Evolutionary conservation across 2,113 vertebrate species (phyloP).

Genomic region (Oryctolagus cuniculus): DNA sequence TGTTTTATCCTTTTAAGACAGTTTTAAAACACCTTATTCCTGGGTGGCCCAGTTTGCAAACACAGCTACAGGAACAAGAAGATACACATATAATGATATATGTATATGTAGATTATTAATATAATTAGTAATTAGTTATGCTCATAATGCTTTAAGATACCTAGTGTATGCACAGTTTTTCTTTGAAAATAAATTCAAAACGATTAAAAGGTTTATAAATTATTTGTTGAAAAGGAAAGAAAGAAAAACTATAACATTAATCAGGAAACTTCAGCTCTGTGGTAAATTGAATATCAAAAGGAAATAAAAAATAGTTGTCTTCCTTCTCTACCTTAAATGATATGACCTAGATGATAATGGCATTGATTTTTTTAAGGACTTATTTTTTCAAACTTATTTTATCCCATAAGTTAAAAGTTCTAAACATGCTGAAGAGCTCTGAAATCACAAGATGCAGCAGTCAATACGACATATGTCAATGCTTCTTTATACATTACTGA

Average conservation of each 20-base stretch:
- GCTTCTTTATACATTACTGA: background rate
- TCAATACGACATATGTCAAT: background rate
- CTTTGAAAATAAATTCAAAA: slow-evolving; percentile 48
- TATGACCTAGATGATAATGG: slow-evolving; percentile 10
- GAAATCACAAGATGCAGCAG: slow-evolving; percentile 1
- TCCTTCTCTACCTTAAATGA: background rate
- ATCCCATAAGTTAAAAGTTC: background rate
- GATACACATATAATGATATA: background rate
- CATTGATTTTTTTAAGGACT: background rate
- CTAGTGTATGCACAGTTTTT: background rate
- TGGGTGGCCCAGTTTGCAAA: background rate
- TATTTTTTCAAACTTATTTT: slow-evolving; percentile 32
- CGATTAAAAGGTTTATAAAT: background rate
- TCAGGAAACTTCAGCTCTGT: background rate
- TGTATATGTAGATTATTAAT: slow-evolving; percentile 24
- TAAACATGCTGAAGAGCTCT: background rate
- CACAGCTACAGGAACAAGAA: background rate
- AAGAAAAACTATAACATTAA: background rate
- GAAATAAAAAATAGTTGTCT: background rate
- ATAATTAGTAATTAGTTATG: slow-evolving; percentile 16
- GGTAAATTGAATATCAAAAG: background rate
- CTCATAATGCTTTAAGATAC: background rate
- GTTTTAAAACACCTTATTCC: background rate
- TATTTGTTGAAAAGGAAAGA: background rate
- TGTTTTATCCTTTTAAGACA: background rate